Evolutionary conservation across 2,113 vertebrate species (phyloP).

Genomic region (Ophthalmolycus amberensis): DNA sequence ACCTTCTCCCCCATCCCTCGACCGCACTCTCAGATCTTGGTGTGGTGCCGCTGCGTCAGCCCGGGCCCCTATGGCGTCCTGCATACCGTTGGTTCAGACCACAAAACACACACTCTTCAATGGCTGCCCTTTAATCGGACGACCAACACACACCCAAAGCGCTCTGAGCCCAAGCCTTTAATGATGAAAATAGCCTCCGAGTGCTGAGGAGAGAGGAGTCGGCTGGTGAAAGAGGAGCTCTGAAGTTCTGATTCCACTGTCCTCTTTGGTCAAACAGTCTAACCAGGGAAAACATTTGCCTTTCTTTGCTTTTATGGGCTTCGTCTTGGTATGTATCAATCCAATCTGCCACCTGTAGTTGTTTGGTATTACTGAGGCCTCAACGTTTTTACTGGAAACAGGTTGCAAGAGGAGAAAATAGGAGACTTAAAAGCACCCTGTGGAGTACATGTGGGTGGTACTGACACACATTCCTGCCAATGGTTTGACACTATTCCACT

Average conservation of each 20-base stretch:
- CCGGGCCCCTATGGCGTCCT: conserved; percentile 35
- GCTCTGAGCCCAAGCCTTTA: conserved; percentile 31
- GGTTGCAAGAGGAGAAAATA: not conserved
- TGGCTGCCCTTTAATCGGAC: conserved; percentile 64
- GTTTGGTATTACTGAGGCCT: not conserved
- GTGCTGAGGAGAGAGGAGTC: conserved; percentile 24
- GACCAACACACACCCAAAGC: conserved; percentile 43
- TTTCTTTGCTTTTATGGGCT: conserved; percentile 20
- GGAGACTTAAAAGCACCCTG: not conserved
- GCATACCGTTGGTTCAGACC: conserved; percentile 48
- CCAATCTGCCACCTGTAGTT: not conserved
- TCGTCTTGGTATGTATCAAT: conserved; percentile 1
- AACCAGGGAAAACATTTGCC: conserved; percentile 43
- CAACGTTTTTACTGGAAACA: not conserved
- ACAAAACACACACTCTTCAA: conserved; percentile 65
- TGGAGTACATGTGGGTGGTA: not conserved
- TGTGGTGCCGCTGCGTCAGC: conserved; percentile 51
- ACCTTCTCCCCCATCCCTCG: not conserved
- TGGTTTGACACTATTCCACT: not conserved
- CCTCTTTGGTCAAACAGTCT: not conserved
- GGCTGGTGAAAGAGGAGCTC: conserved; percentile 13
- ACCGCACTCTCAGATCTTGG: conserved; percentile 41
- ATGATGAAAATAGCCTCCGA: conserved; percentile 57
- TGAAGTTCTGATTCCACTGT: conserved; percentile 28
- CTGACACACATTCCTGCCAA: not conserved